Conservation (phyloP, 2,113 vertebrate species). For the Syngnathus typhle region DNA sequence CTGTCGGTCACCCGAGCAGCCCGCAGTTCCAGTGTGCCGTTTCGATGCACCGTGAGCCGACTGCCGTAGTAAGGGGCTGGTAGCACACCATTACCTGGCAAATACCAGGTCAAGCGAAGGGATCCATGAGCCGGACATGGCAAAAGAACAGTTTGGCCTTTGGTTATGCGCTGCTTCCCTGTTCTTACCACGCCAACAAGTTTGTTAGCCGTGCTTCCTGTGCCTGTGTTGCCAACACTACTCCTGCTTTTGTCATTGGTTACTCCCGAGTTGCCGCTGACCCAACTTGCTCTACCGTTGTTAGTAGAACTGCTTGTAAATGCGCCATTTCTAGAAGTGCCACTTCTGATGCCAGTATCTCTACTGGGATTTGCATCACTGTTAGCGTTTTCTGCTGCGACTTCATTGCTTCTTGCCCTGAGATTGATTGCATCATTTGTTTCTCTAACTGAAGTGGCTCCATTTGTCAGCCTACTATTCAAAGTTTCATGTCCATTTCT, state of each 20-base stretch:
- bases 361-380: slow-evolving; percentile 13
- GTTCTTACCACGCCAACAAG: slow-evolving; percentile 41
- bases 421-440: slow-evolving; percentile 21
- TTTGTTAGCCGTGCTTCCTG: slow-evolving; percentile 20
- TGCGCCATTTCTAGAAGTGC: slow-evolving; percentile 27
- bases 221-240: not conserved
- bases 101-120: slow-evolving; percentile 81
- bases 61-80: slow-evolving; percentile 84
- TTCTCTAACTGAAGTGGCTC: slow-evolving; percentile 17
- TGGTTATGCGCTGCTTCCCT: slow-evolving; percentile 62
- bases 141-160: slow-evolving; percentile 74
- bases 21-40: slow-evolving; percentile 83
- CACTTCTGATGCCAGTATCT: slow-evolving; percentile 3
- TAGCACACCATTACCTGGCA: slow-evolving; percentile 82
- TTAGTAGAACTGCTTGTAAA: slow-evolving; percentile 24
- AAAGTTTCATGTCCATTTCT: slow-evolving; percentile 19
- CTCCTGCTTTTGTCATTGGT: slow-evolving; percentile 15
- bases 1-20: slow-evolving; percentile 71
- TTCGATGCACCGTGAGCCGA: slow-evolving; percentile 80
- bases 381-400: slow-evolving; percentile 21
- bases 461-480: slow-evolving; percentile 18
- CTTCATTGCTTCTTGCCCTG: slow-evolving; percentile 43
- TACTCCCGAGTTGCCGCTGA: slow-evolving; percentile 19
- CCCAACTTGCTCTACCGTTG: slow-evolving; percentile 21
- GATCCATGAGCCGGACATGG: slow-evolving; percentile 79